Evolutionary conservation across 2,797 vertebrate species (phyloP), one percentile per base, ranked within the genome.

Genomic region (Paramormyrops hopkinsi): DNA sequence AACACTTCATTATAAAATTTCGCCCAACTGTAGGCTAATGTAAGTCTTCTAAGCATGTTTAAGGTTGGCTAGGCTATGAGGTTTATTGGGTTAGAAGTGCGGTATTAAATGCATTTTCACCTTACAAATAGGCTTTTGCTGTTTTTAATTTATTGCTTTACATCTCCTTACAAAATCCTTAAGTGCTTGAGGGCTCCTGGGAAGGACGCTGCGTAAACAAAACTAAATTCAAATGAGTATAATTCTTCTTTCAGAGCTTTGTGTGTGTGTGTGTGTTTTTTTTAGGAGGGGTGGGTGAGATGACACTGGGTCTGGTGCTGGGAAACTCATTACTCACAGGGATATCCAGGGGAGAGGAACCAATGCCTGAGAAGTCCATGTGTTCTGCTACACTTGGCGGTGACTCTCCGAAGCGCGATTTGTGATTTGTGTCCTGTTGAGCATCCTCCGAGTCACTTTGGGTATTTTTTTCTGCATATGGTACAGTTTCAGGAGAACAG

Each of bases 391-490:
- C 87, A 85, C 90, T 91, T 62, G 11, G 85, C 90, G 44, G 19
- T 59, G 56, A 65, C 62, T 86, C 89, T 91, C 90, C 19, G 2
- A 87, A 89, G 88, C 69, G 44, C 41, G 19, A 89, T 91, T 91
- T 25, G 86, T 69, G 90, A 90, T 90, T 90, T 83, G 69, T 87
- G 89, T 85, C 50, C 62, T 50, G 7, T 54, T 51, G n/a, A 12
- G 14, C 79, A 59, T 59, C 73, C 25, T 73, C 59, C 3, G 3
- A 41, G 46, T 89, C 22, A 53, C 85, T 59, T 9, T 90, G 90
- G 89, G 90, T 88, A 86, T 90, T 56, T 88, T 59, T 59, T 59
- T 11, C 86, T 90, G 89, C 92, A 91, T 91, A 87, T 92, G 91
- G 92, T 88, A 92, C 89, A 41, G 41, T 92, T 90, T 93, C 88